Conservation (phyloP, 2,113 vertebrate genomes). For the Cricetomys ansorgei region DNA sequence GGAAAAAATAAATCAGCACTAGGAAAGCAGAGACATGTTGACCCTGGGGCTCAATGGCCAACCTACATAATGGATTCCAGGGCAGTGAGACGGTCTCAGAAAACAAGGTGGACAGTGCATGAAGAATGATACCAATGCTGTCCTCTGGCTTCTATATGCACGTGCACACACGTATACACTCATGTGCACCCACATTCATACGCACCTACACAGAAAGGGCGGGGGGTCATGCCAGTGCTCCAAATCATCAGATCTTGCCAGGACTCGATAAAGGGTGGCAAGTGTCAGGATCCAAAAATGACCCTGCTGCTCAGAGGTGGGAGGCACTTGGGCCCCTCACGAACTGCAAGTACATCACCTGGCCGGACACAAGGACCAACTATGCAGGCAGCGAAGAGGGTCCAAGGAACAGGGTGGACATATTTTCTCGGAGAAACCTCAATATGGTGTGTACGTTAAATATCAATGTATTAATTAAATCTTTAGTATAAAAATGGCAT, state of each 20-base stretch:
- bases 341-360: not conserved
- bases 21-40: not conserved
- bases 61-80: not conserved
- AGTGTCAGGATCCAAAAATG: not conserved
- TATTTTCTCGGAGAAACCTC: not conserved
- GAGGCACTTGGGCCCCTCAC: not conserved
- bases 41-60: not conserved
- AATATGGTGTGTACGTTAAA: not conserved
- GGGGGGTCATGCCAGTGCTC: not conserved
- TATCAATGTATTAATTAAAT: not conserved
- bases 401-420: not conserved
- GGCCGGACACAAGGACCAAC: not conserved
- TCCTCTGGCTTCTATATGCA: not conserved
- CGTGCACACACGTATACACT: fast-evolving
- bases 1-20: not conserved
- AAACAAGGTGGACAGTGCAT: not conserved
- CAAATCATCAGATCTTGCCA: not conserved
- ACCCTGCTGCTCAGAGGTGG: not conserved
- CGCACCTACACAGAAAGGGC: not conserved
- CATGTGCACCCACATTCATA: fast-evolving
- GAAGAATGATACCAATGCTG: not conserved
- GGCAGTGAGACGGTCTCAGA: not conserved
- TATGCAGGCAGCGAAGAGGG: not conserved
- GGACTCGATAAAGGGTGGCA: not conserved
- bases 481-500: not conserved